These are phyloP conservation scores for Vanacampus margaritifer DNA, from an alignment of 2,113 vertebrate species.

Conservation along the genomic window DNA sequence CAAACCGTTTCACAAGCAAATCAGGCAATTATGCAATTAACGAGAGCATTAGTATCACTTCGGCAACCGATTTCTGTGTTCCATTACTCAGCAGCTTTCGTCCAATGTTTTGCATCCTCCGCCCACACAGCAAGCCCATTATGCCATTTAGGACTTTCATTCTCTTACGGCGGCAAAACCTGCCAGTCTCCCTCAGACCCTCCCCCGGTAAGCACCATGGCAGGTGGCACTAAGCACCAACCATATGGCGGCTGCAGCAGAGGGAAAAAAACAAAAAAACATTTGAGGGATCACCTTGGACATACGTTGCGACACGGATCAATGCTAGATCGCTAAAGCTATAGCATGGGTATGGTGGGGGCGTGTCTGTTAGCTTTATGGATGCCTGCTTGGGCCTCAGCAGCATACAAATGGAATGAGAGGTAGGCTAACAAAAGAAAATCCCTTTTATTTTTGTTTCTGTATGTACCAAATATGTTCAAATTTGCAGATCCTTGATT, in stretches of 20 bases:
- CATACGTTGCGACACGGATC: slow-evolving; percentile 56
- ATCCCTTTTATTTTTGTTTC: not conserved
- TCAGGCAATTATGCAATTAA: slow-evolving; percentile 20
- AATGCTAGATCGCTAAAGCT: slow-evolving; percentile 64
- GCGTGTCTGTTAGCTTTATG: slow-evolving; percentile 49
- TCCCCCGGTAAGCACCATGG: slow-evolving; percentile 50
- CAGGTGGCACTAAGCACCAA: slow-evolving; percentile 62
- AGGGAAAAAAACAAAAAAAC: slow-evolving; percentile 21
- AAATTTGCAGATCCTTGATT: not conserved
- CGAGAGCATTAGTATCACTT: slow-evolving; percentile 35
- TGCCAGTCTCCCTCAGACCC: slow-evolving; percentile 25
- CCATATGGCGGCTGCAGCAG: slow-evolving; percentile 63
- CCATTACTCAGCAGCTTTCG: slow-evolving; percentile 26
- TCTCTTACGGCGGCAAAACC: slow-evolving; percentile 30
- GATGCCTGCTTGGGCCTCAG: slow-evolving; percentile 32
- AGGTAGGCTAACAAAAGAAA: slow-evolving; percentile 4
- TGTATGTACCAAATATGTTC: not conserved
- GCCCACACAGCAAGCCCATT: slow-evolving; percentile 47
- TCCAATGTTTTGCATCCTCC: slow-evolving; percentile 15
- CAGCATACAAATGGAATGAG: slow-evolving; percentile 15
- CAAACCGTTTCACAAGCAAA: slow-evolving; percentile 24
- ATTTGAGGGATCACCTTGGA: slow-evolving; percentile 46
- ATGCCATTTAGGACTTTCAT: slow-evolving; percentile 50
- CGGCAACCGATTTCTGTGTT: slow-evolving; percentile 36
- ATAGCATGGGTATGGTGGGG: slow-evolving; percentile 42